Evolutionary conservation across 1,140 invertebrate genomes (phyloP), one percentile per base, ranked within the genome.

Genomic region (Neuroterus valhalla): DNA sequence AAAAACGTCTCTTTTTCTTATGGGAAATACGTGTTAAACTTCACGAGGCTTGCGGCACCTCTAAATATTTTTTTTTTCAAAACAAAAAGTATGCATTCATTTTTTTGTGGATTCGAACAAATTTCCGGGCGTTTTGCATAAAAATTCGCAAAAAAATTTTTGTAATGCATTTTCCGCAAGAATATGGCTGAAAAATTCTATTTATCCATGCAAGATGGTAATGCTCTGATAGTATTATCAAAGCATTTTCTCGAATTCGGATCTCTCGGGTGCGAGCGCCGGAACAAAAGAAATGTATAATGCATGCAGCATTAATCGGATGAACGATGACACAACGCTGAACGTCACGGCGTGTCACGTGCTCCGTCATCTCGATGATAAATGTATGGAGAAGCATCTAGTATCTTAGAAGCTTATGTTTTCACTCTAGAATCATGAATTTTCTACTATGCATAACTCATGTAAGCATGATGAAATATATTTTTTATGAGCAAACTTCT

Each of bases 361-460:
- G 68, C 75, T 68, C 70, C 67, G 80, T 78, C 75, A 74, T 78
- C 69, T 43, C 52, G 71, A 66, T 79, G 76, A 76, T 38, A 38
- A 38, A 38, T 78, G 38, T 76, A 80, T 75, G 78, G 74, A 75
- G 73, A 76, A 77, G 73, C 21, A 71, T 71, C 62, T 31, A 48
- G 71, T 79, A 75, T 77, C 79, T 79, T 77, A 71, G 73, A 48
- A 45, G 79, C 75, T 79, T 74, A 74, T 52, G 70, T 68, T 69
- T 62, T 72, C 15, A 62, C 21, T 62, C 3, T 38, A 62, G 3
- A 38, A 62, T 14, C 21, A 12, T 55, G 19, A 23, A 55, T 55
- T 55, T 55, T 21, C 21, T 55, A 55, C 23, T 11, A 23, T 11
- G 17, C 19, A 5, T 55, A 55, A 23, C 50, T 2, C 48, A 46